Base-by-base conservation (phyloP, 2,888 invertebrate genomes). In the Agrypnus murinus region DNA sequence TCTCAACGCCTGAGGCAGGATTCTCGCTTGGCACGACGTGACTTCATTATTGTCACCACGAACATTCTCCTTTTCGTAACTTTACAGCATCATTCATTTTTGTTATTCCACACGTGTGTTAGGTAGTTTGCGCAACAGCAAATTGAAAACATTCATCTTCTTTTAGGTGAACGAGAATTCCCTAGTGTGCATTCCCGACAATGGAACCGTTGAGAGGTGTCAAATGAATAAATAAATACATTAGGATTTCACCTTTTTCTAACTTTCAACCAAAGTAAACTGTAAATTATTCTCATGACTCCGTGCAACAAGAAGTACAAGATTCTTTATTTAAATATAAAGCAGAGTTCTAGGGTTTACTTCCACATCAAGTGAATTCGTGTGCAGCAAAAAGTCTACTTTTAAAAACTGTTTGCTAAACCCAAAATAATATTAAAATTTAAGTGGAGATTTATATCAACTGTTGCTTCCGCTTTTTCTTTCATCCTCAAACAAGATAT, bases 161-260 rank as follows among this genome's bases (percentile, higher is more conserved):
- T 82, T 82, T 32, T 78, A 82, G 82, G 78, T 81, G 59, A 82
- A 82, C 72, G 79, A 76, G 58, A 81, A 78, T 53, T 79, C 75
- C 58, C 75, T 72, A 12, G 74, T 76, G 59, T 79, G 78, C 36
- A 73, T 78, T 15, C 73, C 75, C 17, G 79, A 78, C 53, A 68
- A 68, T 63, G 68, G 63, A 63, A 68, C 62, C 57, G 63, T 50
- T 68, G 63, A 68, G 63, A 63, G 68, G 57, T 68, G 68, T 68
- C 68, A 63, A 68, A 62, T 68, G 68, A 68, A 68, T 68, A 68
- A 68, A 68, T 68, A 68, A 68, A 68, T 60, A 67, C 67, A 67
- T 67, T 67, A 60, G 53, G 67, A 67, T 67, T 67, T 67, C 43
- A 67, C 50, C 40, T 45, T 60, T 67, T 40, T 45, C 34, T 60